Evolutionary conservation across 2,888 invertebrate species (phyloP).

Genomic region (Eupithecia insigniata): DNA sequence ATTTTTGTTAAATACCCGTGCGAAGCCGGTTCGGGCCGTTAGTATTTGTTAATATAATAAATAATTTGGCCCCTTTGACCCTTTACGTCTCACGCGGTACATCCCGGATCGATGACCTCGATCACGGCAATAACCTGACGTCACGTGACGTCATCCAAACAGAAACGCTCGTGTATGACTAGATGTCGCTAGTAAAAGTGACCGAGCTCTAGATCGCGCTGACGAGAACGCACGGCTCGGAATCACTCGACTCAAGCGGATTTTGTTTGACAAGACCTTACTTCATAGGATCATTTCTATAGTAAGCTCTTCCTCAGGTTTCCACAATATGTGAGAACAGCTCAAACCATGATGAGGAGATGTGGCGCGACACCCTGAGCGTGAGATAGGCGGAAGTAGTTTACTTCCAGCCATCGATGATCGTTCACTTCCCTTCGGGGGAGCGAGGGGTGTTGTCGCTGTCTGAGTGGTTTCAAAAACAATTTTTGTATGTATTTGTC

Average conservation of each 20-base stretch:
- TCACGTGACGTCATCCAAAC: constrained; percentile 2
- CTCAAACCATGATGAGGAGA: constrained; percentile 48
- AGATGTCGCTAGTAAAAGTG: constrained; percentile 31
- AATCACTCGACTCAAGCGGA: background rate
- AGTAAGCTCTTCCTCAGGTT: constrained; percentile 48
- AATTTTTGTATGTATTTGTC: too few relatives aligned
- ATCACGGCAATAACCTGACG: too few relatives aligned
- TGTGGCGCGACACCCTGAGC: constrained; percentile 52
- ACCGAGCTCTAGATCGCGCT: constrained; percentile 32
- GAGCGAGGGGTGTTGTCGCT: constrained; percentile 46
- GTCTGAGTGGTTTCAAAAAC: constrained; percentile 22
- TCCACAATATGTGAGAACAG: constrained; percentile 29
- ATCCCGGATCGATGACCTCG: too few relatives aligned
- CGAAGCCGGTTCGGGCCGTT: too few relatives aligned
- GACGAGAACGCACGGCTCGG: constrained; percentile 25
- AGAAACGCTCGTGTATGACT: background rate
- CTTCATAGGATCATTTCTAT: constrained; percentile 54
- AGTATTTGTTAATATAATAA: too few relatives aligned
- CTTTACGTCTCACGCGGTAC: too few relatives aligned
- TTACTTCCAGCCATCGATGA: constrained; percentile 49
- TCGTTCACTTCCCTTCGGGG: constrained; percentile 47
- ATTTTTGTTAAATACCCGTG: too few relatives aligned
- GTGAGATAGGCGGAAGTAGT: constrained; percentile 47
- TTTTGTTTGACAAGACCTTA: constrained; percentile 44
- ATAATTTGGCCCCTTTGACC: too few relatives aligned